Base-by-base conservation (phyloP, 2,113 vertebrate species). In the Merops nubicus region DNA sequence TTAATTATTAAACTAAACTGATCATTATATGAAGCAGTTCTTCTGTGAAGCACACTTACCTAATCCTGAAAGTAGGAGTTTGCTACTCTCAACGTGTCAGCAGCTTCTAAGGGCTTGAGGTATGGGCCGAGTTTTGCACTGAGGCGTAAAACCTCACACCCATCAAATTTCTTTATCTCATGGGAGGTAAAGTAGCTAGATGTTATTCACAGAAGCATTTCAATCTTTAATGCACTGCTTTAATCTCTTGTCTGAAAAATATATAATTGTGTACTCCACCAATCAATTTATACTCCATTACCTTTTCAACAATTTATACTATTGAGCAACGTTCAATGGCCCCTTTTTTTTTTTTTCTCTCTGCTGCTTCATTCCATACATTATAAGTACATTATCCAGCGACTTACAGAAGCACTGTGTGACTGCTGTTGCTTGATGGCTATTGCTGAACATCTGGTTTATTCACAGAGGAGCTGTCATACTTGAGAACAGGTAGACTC, bases 371-470 rank as follows among this genome's bases (percentile, higher is more conserved):
- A 59, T 86, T 92, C 68, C 22, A 68, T 20, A 9, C 29, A 31
- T 54, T 82, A 1, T n/a, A 64, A 72, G 33, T n/a, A 60, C 34
- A n/a, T 88, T 80, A 29, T 62, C 15, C 20, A 67, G n/a, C 85
- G 42, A 59, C 31, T 76, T 90, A 47, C 16, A 68, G 43, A 90
- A 93, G 50, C 48, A 57, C 34, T 54, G 67, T 69, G 29, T 79
- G 65, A 43, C n/a, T 95, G 73, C 65, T 76, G 2, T 48, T 88
- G 40, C 81, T 51, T 57, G 51, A 68, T 79, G 47, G 53, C 45
- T 79, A 9, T 53, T 85, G 57, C 47, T 83, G 85, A 96, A 84
- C 59, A 94, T 70, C 64, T 96, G 73, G 36, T 94, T 92, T 97
- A 86, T 92, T 92, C 33, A 29, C 19, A 68, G n/a, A 70, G 81